These are phyloP conservation scores for Lanius ludovicianus DNA, from an alignment of 2,113 vertebrate genomes.

Conservation along the genomic window DNA sequence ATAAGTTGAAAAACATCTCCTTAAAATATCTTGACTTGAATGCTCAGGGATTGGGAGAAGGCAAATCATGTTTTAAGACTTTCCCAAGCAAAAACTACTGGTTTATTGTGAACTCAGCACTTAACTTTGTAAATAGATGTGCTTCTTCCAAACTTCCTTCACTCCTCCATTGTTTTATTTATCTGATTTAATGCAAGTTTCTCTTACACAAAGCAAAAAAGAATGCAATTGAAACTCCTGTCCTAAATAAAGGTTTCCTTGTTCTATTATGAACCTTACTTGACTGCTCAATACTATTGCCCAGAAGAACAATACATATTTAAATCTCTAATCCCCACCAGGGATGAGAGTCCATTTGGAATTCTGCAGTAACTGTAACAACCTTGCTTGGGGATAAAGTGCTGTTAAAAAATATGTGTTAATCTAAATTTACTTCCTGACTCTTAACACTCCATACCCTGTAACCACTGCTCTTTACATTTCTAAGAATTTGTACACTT, in stretches of 20 bases:
- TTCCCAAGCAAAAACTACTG: constrained; percentile 5
- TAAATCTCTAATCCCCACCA: constrained; percentile 25
- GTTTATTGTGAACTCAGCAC: not conserved
- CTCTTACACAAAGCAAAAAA: constrained; percentile 31
- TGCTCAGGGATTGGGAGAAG: not conserved
- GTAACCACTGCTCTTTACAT: not conserved
- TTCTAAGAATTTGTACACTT: not conserved
- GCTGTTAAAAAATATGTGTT: not conserved
- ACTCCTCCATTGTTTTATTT: constrained; percentile 27
- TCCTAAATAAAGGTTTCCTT: constrained; percentile 57
- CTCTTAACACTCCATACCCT: not conserved
- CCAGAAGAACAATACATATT: constrained; percentile 47
- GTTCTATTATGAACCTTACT: constrained; percentile 50
- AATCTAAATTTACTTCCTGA: not conserved
- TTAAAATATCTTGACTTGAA: not conserved
- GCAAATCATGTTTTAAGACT: not conserved
- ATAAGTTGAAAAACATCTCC: not conserved
- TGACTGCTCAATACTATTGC: constrained; percentile 21
- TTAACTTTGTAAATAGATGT: constrained; percentile 11
- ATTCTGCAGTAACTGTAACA: not conserved
- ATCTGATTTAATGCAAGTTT: constrained; percentile 36
- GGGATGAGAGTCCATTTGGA: not conserved
- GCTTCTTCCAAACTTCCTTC: not conserved
- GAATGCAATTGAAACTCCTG: not conserved
- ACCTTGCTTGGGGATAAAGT: not conserved